Conservation (phyloP, 2,113 vertebrate genomes). For the Sebastes fasciatus region DNA sequence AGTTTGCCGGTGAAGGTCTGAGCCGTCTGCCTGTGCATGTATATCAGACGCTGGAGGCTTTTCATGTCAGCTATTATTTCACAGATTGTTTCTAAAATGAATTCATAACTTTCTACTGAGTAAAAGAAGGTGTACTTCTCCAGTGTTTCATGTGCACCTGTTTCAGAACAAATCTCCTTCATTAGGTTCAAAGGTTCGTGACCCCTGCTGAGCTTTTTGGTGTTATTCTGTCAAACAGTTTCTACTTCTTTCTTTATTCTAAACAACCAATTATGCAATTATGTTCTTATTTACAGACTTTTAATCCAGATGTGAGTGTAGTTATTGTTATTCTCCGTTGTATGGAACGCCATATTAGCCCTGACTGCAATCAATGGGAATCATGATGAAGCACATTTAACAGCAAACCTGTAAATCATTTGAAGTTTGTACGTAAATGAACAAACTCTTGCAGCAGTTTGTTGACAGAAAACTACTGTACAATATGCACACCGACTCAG, state of each 20-base stretch:
- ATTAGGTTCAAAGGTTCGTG: background rate
- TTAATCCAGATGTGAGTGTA: background rate
- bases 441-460: background rate
- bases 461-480: background rate
- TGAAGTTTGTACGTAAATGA: background rate
- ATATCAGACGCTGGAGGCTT: constrained; percentile 24
- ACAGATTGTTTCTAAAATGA: background rate
- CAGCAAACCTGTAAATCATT: background rate
- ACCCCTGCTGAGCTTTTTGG: background rate
- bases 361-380: background rate
- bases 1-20: constrained; percentile 29
- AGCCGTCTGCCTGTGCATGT: background rate
- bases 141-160: background rate
- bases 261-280: background rate
- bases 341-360: background rate
- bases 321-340: background rate
- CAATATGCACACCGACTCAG: constrained; percentile 7
- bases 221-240: background rate
- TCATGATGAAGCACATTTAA: background rate
- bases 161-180: background rate
- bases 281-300: constrained; percentile 6
- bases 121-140: background rate
- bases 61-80: constrained; percentile 21
- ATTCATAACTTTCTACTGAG: background rate
- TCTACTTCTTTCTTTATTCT: background rate